These are phyloP conservation scores for Aphaenogaster ashmeadi DNA, from an alignment of 1,140 invertebrate genomes.

Conservation along the genomic window DNA sequence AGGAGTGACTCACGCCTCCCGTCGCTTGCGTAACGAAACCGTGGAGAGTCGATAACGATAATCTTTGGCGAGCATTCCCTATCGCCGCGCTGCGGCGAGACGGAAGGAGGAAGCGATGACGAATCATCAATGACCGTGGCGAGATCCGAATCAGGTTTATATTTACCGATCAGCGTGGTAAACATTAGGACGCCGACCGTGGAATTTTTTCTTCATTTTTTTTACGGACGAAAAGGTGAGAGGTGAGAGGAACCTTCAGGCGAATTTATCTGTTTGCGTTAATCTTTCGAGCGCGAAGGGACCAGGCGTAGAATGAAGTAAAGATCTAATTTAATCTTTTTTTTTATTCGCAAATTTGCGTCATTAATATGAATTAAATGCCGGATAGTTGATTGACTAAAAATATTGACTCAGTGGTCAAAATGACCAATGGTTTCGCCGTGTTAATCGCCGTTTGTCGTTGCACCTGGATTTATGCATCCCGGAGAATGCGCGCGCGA, in stretches of 20 bases:
- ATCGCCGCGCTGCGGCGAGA: slow-evolving; percentile 13
- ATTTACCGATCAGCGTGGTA: slow-evolving; percentile 26
- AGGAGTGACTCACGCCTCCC: slow-evolving; percentile 70
- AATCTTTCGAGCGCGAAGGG: not conserved
- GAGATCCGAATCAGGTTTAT: slow-evolving; percentile 56
- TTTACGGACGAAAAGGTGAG: not conserved
- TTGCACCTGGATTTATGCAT: slow-evolving; percentile 68
- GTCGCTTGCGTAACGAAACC: slow-evolving; percentile 70
- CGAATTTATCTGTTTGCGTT: not conserved
- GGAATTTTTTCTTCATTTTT: not conserved
- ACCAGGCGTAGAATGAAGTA: not conserved
- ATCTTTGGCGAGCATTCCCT: slow-evolving; percentile 57
- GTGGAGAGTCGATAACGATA: slow-evolving; percentile 71
- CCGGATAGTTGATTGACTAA: not conserved
- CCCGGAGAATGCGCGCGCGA: slow-evolving; percentile 48
- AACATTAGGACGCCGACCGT: slow-evolving; percentile 31
- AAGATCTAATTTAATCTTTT: not conserved
- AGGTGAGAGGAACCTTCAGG: not conserved
- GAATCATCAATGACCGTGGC: slow-evolving; percentile 64
- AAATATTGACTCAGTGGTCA: not conserved
- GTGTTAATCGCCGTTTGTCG: slow-evolving; percentile 70
- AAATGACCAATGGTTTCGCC: not conserved
- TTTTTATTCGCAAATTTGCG: not conserved
- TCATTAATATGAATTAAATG: slow-evolving; percentile 39
- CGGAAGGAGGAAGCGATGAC: slow-evolving; percentile 35